Base-by-base conservation (phyloP, 37 sponge, comb jelly and placozoan genomes). In the Aphrocallistes beatrix region DNA sequence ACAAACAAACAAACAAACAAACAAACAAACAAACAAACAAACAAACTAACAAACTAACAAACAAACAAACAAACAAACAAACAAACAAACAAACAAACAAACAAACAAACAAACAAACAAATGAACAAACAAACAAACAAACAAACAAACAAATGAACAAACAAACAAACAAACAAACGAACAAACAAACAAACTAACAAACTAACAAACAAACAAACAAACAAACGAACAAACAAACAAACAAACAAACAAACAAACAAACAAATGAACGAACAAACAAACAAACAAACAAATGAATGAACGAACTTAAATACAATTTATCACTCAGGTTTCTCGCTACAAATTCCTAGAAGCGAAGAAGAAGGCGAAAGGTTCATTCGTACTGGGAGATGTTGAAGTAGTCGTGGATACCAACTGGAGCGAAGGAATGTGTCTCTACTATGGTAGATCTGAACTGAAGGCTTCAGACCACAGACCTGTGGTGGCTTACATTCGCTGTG, bases 401-500 rank as follows among this genome's bases (percentile, higher is more conserved):
- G 75, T 60, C 34, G 34, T 13, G 10, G n/a, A 60, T 28, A 3
- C 8, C 75, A 60, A 30, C 45, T 94, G 94, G 94, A 87, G 90
- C 36, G 92, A 91, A 1, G 99, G 99, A 0, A 88, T 81, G 13
- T 89, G 96, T 25, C 86, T 94, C 51, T 96, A 82, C 86, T 99
- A 99, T 87, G 92, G 91, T 34, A 91, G 96, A 37, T 92, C 94
- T 17, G 99, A 99, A 81, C 85, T 99, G 50, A 99, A 99, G 90
- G 92, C 94, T 34, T 99, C 99, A 19, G 99, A 99, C 88, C 99
- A 99, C 92, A 88, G 99, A 93, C 90, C 38, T 81, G 89, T 50
- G 0, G 48, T 60, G 34, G 75, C 75, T 3, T 60, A 60, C n/a
- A 3, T 60, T 25, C 6, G 3, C 32, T 60, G 75, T 13, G 75